Evolutionary conservation across 1,140 invertebrate genomes (phyloP).

Genomic region (Lethrus apterus): DNA sequence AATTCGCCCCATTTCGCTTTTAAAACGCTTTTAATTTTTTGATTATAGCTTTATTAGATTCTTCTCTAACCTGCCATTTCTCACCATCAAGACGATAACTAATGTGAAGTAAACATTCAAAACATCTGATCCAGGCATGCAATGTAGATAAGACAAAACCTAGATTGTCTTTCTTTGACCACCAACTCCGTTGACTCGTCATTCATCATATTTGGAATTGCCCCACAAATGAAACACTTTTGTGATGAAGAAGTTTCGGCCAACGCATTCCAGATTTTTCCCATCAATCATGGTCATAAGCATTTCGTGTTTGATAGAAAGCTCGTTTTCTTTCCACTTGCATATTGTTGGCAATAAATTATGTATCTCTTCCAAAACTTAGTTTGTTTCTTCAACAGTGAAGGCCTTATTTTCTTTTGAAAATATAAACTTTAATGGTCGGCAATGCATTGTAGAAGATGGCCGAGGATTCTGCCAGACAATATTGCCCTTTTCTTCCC

Average conservation of each 20-base stretch:
- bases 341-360: too few species aligned
- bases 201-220: constrained; percentile 34
- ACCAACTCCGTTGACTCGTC: constrained; percentile 16
- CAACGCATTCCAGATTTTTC: not conserved
- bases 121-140: constrained; percentile 38
- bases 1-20: too few species aligned
- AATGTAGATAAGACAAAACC: constrained; percentile 34
- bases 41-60: too few species aligned
- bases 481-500: not conserved
- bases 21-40: too few species aligned
- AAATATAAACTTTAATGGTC: constrained; percentile 1
- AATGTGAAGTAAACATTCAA: constrained; percentile 37
- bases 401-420: constrained; percentile 5
- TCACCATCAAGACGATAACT: constrained; percentile 33
- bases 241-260: constrained; percentile 23
- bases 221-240: constrained; percentile 36
- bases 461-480: constrained; percentile 6
- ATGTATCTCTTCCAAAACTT: too few species aligned
- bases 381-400: too few species aligned
- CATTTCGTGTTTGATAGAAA: not conserved
- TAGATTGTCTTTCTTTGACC: constrained; percentile 22
- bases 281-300: constrained; percentile 2
- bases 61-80: constrained; percentile 28
- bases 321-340: too few species aligned
- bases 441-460: not conserved